A percentile compares a stretch with the other conserved stretches of the same genome.
Conservation (phyloP, 2,113 vertebrate genomes). For the Arothron firmamentum region DNA sequence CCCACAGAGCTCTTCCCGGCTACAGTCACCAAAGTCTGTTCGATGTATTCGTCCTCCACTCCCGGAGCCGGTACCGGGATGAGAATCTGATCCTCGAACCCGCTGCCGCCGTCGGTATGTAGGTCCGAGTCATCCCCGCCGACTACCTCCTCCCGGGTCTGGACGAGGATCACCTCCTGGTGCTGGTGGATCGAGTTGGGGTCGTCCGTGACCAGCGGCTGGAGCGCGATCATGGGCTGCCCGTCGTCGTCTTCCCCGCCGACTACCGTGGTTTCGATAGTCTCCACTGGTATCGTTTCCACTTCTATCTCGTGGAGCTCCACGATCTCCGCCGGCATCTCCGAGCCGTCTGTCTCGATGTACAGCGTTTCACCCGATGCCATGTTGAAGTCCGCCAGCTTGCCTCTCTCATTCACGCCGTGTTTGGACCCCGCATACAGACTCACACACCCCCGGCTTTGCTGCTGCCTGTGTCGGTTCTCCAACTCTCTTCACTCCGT, state of each 20-base stretch:
- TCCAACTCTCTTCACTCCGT: slow-evolving; percentile 80
- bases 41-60: slow-evolving; percentile 93
- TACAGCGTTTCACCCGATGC: slow-evolving; percentile 97
- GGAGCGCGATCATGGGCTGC: slow-evolving; percentile 94
- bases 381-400: slow-evolving; percentile 84
- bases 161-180: slow-evolving; percentile 96
- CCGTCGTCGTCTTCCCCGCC: slow-evolving; percentile 84
- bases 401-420: slow-evolving; percentile 70
- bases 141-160: slow-evolving; percentile 97
- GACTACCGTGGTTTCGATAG: slow-evolving; percentile 95
- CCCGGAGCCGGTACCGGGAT: slow-evolving; percentile 92
- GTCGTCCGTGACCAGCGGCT: slow-evolving; percentile 91
- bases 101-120: slow-evolving; percentile 82
- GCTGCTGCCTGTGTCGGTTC: slow-evolving; percentile 59
- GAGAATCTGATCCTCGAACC: slow-evolving; percentile 94
- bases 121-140: slow-evolving; percentile 93
- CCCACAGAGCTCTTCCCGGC: slow-evolving; percentile 87
- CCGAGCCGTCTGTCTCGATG: slow-evolving; percentile 94
- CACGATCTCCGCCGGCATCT: slow-evolving; percentile 97
- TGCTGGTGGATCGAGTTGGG: slow-evolving; percentile 85
- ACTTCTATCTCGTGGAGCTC: slow-evolving; percentile 98
- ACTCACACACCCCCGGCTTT: slow-evolving; percentile 64
- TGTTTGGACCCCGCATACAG: slow-evolving; percentile 55
- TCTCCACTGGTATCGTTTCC: slow-evolving; percentile 96
- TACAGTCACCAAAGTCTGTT: slow-evolving; percentile 93